Evolutionary conservation across 1,140 invertebrate genomes (phyloP), one percentile per base, ranked within the genome.

Genomic region (Dinoponera quadriceps): DNA sequence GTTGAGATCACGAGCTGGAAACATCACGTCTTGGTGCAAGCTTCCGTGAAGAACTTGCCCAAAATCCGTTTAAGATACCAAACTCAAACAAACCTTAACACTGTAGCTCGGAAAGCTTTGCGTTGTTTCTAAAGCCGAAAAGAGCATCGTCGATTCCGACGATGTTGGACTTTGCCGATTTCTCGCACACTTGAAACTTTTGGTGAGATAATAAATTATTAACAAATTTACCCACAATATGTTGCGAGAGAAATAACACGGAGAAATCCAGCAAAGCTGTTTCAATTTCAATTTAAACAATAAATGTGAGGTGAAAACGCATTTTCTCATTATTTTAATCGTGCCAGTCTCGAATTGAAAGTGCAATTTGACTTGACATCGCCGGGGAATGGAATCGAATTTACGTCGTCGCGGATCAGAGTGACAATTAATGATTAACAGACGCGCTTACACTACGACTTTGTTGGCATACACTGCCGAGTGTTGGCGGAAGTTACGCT

Each of bases 1-100:
- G 69, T 86, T 91, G 91, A 92, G 91, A 92, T 92, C 91, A 92
- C 89, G 88, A 91, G 91, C 91, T 92, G 91, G 83, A 91, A 91
- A 91, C 83, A 80, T 75, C 73, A 82, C 71, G 57, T 82, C 69
- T 83, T 49, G 83, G 83, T 55, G 49, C 82, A 63, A 90, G 86
- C 80, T 87, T 88, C 65, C 60, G 49, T 59, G 1, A 66, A 27
- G 48, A 51, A 59, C 62, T 74, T 68, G 63, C 51, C 68, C 89
- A 72, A 86, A 85, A 83, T 88, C 78, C 78, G 82, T 88, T 90
- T 85, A 88, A 90, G 77, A 86, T 84, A 90, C 55, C 82, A 74
- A 84, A 90, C 60, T 74, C 33, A 90, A 90, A 88, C 51, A 89
- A 82, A 90, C 60, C 71, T 62, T 62, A 49, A 60, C 77, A 60